phyloP scores from a whole-genome alignment of 2,797 vertebrate genomes.

The Ciconia nigra region DNA sequence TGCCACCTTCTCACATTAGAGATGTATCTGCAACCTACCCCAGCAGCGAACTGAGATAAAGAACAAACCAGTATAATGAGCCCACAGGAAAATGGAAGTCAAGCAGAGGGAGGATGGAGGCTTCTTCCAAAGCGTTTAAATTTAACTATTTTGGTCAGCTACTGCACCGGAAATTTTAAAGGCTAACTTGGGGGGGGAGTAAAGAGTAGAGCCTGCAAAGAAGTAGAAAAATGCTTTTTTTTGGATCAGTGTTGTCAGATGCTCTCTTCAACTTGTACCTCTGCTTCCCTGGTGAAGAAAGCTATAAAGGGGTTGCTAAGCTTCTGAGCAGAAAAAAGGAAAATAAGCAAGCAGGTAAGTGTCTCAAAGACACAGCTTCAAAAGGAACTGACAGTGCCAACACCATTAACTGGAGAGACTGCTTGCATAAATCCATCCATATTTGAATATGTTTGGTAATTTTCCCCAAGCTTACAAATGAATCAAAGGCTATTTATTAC shows the following conservation, averaged over 20 bases:
- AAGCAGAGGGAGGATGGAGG: neutral
- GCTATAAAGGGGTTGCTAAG: neutral
- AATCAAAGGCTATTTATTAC: neutral
- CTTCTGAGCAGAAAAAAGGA: neutral
- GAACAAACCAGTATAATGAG: neutral
- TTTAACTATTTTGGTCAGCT: neutral
- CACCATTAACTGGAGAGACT: neutral
- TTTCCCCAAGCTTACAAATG: neutral
- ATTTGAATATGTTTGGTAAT: neutral
- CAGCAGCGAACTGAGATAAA: neutral
- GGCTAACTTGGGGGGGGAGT: neutral
- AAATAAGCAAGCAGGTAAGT: constrained; percentile 9
- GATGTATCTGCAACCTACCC: neutral
- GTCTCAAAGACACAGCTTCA: constrained; percentile 35
- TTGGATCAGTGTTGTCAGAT: neutral
- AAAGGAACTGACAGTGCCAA: constrained; percentile 32
- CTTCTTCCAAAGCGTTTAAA: neutral
- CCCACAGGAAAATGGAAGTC: neutral
- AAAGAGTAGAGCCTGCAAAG: neutral
- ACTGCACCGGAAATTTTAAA: neutral
- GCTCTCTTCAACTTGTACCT: neutral
- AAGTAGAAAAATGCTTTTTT: neutral
- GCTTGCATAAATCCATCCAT: neutral
- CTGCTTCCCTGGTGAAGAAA: neutral
- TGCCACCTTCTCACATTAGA: constrained; percentile 45